These are phyloP conservation scores for Selenia dentaria DNA, from an alignment of 2,888 invertebrate species.

Conservation along the genomic window DNA sequence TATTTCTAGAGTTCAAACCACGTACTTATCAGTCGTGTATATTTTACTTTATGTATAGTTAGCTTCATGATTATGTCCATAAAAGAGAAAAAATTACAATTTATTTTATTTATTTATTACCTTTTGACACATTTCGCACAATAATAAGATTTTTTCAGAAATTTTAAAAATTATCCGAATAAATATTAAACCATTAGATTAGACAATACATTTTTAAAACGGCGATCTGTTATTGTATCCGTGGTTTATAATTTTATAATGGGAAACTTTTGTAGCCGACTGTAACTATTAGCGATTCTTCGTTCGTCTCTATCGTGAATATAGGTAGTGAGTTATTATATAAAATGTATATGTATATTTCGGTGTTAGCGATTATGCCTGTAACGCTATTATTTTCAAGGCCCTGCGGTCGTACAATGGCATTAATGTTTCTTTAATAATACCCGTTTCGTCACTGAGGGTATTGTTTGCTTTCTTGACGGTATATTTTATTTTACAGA, in stretches of 20 bases:
- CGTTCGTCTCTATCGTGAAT: neutral
- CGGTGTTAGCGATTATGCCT: constrained; percentile 11
- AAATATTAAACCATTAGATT: too few relatives aligned
- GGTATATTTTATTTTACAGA: constrained; percentile 16
- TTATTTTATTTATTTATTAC: too few relatives aligned
- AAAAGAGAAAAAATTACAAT: too few relatives aligned
- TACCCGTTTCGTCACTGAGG: constrained; percentile 13
- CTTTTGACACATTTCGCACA: too few relatives aligned
- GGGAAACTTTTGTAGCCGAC: neutral
- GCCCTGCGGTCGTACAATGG: constrained; percentile 17
- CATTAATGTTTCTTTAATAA: constrained; percentile 24
- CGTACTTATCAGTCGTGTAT: constrained; percentile 64
- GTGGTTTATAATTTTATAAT: too few relatives aligned
- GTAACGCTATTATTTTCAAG: constrained; percentile 19
- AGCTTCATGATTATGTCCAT: constrained; percentile 7
- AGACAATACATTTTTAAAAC: too few relatives aligned
- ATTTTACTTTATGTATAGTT: constrained; percentile 27
- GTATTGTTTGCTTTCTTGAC: constrained; percentile 20
- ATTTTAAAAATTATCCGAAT: too few relatives aligned
- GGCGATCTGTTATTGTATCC: too few relatives aligned
- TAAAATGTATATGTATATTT: constrained; percentile 14
- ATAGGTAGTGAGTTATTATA: neutral
- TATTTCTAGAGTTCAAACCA: constrained; percentile 49
- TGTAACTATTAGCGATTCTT: neutral
- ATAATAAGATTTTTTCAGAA: too few relatives aligned